Evolutionary conservation across 1,140 invertebrate species (phyloP).

Genomic region (Nephila pilipes): DNA sequence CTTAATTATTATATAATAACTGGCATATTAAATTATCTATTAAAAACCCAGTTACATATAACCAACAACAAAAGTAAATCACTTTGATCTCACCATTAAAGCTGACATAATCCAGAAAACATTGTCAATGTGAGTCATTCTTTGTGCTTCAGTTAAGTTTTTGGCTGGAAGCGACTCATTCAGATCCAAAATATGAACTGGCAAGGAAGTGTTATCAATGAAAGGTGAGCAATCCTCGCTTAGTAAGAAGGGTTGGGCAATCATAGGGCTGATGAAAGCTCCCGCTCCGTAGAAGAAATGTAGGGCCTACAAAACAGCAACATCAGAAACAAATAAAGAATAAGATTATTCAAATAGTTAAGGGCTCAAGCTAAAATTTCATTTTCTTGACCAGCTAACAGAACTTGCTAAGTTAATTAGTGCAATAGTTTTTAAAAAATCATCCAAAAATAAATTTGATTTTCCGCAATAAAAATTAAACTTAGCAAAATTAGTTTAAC

Average conservation of each 20-base stretch:
- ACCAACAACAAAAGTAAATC: too few species aligned
- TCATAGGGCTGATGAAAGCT: slow-evolving; percentile 83
- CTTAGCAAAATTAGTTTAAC: too few species aligned
- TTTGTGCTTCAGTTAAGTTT: slow-evolving; percentile 73
- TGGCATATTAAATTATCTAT: too few species aligned
- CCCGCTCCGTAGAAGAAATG: slow-evolving; percentile 84
- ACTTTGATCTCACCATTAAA: slow-evolving; percentile 80
- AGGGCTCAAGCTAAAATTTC: too few species aligned
- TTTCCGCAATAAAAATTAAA: too few species aligned
- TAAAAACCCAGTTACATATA: background rate
- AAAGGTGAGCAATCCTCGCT: slow-evolving; percentile 81
- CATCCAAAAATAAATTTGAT: too few species aligned
- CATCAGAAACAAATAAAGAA: too few species aligned
- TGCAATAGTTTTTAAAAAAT: too few species aligned
- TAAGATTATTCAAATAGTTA: too few species aligned
- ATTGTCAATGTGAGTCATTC: slow-evolving; percentile 80
- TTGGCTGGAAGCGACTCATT: slow-evolving; percentile 71
- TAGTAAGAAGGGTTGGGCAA: slow-evolving; percentile 83
- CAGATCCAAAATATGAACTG: slow-evolving; percentile 55
- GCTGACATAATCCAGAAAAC: slow-evolving; percentile 83
- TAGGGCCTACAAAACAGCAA: slow-evolving; percentile 80
- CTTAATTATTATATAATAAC: background rate
- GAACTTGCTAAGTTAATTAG: too few species aligned
- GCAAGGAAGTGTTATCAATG: slow-evolving; percentile 71
- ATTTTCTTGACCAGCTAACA: too few species aligned